phyloP scores from a whole-genome alignment of 35 echinoderm and acorn worm genomes.

The Anneissia japonica region DNA sequence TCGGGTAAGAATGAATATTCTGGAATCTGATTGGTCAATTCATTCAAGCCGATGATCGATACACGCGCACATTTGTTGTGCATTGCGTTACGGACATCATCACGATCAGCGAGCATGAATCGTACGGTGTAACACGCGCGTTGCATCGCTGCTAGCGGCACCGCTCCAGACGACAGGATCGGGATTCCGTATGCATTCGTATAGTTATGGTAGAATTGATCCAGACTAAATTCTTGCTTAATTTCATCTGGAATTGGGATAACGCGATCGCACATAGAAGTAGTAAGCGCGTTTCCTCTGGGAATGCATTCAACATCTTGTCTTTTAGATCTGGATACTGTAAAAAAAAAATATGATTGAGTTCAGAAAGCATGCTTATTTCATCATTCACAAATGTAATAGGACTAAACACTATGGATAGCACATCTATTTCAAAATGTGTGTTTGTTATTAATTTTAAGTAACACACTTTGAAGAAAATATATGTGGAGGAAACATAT shows the following conservation, averaged over 20 bases:
- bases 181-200: conserved; percentile 67
- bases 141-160: conserved; percentile 14
- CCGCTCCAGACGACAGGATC: conserved; percentile 31
- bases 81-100: conserved; percentile 48
- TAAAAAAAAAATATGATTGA: too few species aligned
- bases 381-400: too few species aligned
- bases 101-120: conserved; percentile 44
- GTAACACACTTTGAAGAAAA: too few species aligned
- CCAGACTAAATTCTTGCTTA: conserved; percentile 10
- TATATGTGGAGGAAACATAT: too few species aligned
- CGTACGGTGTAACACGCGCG: conserved; percentile 53
- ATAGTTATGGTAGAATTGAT: conserved; percentile 55
- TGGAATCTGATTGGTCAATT: conserved; percentile 60
- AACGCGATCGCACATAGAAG: conserved; percentile 25
- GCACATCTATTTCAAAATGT: too few species aligned
- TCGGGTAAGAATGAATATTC: conserved; percentile 37
- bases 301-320: not conserved
- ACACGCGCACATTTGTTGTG: conserved; percentile 39
- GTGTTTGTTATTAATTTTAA: too few species aligned
- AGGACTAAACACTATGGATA: too few species aligned
- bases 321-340: too few species aligned
- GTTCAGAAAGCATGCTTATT: too few species aligned
- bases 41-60: conserved; percentile 30
- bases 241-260: conserved; percentile 25
- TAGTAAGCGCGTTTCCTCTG: not conserved